Evolutionary conservation across 2,113 vertebrate species (phyloP).

Genomic region (Chitala chitala): DNA sequence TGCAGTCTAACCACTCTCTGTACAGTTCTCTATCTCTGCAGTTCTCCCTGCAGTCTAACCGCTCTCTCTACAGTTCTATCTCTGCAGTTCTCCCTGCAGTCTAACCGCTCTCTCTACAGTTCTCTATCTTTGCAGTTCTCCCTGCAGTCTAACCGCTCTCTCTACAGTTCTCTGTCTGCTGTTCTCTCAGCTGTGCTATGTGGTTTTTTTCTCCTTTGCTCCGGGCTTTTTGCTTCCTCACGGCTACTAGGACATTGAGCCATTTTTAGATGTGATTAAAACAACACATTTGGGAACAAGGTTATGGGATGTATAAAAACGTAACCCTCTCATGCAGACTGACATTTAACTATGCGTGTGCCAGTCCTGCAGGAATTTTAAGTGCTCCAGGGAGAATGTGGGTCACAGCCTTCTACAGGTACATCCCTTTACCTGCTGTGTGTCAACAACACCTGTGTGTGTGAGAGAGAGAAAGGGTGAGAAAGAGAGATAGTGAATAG

Average conservation of each 20-base stretch:
- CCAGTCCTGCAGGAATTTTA: neutral
- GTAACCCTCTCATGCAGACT: neutral
- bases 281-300: constrained; percentile 16
- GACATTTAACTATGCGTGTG: neutral
- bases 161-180: neutral
- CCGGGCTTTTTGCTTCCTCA: neutral
- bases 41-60: too few species aligned
- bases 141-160: too few species aligned
- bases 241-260: neutral
- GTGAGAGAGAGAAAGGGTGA: neutral
- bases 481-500: neutral
- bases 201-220: too few species aligned
- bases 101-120: too few species aligned
- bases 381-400: neutral
- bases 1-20: too few species aligned
- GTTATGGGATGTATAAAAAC: constrained; percentile 14
- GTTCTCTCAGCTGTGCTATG: neutral
- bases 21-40: too few species aligned
- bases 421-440: neutral
- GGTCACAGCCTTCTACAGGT: neutral
- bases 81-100: too few species aligned
- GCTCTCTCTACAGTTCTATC: too few species aligned
- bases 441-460: neutral
- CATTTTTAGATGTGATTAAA: constrained; percentile 20
- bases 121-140: too few species aligned